Percentiles rank a stretch among this genome's conserved stretches.
Evolutionary conservation across 2,888 invertebrate genomes (phyloP).

Genomic region (Taenaris catops): DNA sequence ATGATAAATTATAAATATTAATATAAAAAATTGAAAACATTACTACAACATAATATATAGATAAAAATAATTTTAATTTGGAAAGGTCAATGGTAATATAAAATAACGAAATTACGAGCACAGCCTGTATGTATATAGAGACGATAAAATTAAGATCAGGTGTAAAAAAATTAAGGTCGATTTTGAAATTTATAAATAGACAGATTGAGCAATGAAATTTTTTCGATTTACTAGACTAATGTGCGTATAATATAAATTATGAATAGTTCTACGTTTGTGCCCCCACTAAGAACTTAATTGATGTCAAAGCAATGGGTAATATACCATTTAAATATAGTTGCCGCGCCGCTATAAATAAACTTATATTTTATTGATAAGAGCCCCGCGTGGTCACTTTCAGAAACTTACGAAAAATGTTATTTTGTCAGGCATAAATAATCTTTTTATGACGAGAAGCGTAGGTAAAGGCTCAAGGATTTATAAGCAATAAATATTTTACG

Average conservation of each 20-base stretch:
- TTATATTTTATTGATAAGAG: constrained; percentile 70
- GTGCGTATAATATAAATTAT: constrained; percentile 7
- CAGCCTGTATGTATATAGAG: too few species aligned
- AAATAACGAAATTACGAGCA: too few species aligned
- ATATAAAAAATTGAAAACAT: too few species aligned
- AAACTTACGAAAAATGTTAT: constrained; percentile 77
- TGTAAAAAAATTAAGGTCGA: too few species aligned
- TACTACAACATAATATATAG: too few species aligned
- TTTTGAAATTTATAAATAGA: too few species aligned
- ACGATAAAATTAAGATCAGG: too few species aligned
- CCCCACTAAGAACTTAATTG: constrained; percentile 15
- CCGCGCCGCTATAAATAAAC: constrained; percentile 69
- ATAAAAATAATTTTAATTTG: too few species aligned
- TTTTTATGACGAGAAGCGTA: constrained; percentile 79
- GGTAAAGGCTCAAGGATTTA: constrained; percentile 80
- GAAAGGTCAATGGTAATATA: too few species aligned
- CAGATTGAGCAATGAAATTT: background rate
- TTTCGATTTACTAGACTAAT: too few species aligned
- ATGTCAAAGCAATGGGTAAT: constrained; percentile 21
- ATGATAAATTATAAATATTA: too few species aligned
- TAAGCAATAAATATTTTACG: constrained; percentile 79
- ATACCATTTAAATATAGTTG: constrained; percentile 35
- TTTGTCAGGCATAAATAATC: constrained; percentile 77
- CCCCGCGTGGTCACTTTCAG: constrained; percentile 59
- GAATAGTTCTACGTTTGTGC: constrained; percentile 11